Percentiles rank a stretch among this genome's conserved stretches.
Evolutionary conservation across 2,113 vertebrate genomes (phyloP).

Genomic region (Hyperopisus bebe): DNA sequence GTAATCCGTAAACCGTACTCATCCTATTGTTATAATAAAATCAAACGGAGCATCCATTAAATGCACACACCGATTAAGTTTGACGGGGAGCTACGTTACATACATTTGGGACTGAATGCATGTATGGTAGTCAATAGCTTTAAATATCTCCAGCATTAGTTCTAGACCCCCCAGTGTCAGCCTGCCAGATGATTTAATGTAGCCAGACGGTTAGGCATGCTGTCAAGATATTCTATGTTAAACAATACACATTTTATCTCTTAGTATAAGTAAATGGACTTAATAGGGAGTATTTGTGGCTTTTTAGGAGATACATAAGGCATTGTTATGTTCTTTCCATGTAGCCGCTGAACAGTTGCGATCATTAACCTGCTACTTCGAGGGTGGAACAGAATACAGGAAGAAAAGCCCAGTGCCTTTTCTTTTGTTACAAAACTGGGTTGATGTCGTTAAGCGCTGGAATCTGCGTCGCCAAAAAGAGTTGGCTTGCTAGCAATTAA

Average conservation of each 20-base stretch:
- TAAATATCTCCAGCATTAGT: background rate
- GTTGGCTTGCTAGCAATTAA: constrained; percentile 4
- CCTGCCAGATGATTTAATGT: background rate
- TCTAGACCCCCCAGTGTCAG: background rate
- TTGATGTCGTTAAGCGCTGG: background rate
- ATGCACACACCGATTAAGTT: background rate
- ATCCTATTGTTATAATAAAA: background rate
- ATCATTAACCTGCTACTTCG: background rate
- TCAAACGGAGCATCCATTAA: background rate
- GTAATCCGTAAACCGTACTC: background rate
- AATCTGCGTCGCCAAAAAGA: constrained; percentile 5
- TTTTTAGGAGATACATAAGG: background rate
- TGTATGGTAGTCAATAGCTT: background rate
- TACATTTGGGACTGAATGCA: background rate
- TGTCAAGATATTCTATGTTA: background rate
- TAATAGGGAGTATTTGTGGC: background rate
- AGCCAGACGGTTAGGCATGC: background rate
- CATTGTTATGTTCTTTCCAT: background rate
- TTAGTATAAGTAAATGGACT: background rate
- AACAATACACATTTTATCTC: background rate
- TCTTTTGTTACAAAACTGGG: constrained; percentile 12
- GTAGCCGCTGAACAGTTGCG: background rate
- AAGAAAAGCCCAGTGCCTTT: constrained; percentile 5
- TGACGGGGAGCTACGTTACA: background rate
- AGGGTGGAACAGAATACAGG: constrained; percentile 1